Conservation (phyloP, 2,888 invertebrate species). For the Apodemia duryi region DNA sequence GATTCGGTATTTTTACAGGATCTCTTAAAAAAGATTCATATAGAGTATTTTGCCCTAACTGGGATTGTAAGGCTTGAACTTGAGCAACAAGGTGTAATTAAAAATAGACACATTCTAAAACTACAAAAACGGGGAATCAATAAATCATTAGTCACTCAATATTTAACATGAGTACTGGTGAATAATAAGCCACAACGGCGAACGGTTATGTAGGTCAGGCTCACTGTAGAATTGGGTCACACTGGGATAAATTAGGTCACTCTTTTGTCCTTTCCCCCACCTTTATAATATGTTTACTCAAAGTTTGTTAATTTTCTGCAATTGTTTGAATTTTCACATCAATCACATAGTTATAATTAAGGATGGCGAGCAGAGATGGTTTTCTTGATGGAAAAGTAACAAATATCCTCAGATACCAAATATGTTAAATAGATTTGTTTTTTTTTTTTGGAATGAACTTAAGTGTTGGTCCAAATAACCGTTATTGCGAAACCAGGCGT, state of each 20-base stretch:
- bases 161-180: background rate
- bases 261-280: constrained; percentile 15
- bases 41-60: too few species aligned
- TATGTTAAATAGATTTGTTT: too few species aligned
- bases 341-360: background rate
- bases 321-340: background rate
- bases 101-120: too few species aligned
- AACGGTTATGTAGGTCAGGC: constrained; percentile 35
- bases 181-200: background rate
- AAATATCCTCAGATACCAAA: too few species aligned
- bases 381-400: too few species aligned
- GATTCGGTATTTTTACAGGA: too few species aligned
- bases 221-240: constrained; percentile 33
- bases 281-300: constrained; percentile 8
- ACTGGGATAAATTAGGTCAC: constrained; percentile 30
- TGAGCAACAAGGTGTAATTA: too few species aligned
- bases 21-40: too few species aligned
- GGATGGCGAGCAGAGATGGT: background rate
- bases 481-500: too few species aligned
- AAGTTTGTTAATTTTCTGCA: background rate
- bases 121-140: background rate
- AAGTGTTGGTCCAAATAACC: too few species aligned
- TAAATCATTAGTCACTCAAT: background rate
- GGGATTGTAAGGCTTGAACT: too few species aligned
- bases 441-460: too few species aligned